These are phyloP conservation scores for Gymnocephalus cernua DNA, from an alignment of 2,113 vertebrate species.

Conservation along the genomic window DNA sequence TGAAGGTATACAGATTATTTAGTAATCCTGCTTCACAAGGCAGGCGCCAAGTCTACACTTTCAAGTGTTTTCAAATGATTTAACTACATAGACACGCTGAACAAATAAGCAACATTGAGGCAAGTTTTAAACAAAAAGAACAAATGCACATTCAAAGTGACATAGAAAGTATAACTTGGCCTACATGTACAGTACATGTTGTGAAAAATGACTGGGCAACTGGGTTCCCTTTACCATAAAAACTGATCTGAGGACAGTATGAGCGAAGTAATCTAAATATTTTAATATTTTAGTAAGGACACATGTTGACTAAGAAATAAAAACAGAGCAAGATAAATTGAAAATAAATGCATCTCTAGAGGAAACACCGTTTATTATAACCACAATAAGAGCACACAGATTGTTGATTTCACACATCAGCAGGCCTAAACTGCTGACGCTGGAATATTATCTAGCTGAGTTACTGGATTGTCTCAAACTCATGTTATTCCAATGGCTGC, in stretches of 20 bases:
- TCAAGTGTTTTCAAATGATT: background rate
- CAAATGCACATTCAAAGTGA: background rate
- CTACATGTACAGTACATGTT: background rate
- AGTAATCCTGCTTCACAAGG: background rate
- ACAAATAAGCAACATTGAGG: background rate
- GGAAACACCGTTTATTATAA: conserved; percentile 21
- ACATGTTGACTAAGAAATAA: background rate
- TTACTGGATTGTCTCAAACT: conserved; percentile 38
- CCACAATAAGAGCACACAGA: conserved; percentile 40
- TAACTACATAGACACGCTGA: background rate
- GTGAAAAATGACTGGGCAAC: background rate
- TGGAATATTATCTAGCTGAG: conserved; percentile 32
- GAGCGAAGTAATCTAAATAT: background rate
- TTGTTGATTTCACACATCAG: conserved; percentile 72
- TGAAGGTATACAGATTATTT: conserved; percentile 9
- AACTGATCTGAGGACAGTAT: background rate
- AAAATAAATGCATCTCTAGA: conserved; percentile 35
- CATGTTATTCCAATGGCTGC: conserved; percentile 20
- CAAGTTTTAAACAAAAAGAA: background rate
- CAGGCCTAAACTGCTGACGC: conserved; percentile 51
- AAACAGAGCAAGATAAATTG: conserved; percentile 9
- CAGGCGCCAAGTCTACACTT: background rate
- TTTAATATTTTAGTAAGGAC: background rate
- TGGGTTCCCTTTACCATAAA: background rate
- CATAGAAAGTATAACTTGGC: background rate